Evolutionary conservation across 2,888 invertebrate species (phyloP).

Genomic region (Petrolisthes manimaculis): DNA sequence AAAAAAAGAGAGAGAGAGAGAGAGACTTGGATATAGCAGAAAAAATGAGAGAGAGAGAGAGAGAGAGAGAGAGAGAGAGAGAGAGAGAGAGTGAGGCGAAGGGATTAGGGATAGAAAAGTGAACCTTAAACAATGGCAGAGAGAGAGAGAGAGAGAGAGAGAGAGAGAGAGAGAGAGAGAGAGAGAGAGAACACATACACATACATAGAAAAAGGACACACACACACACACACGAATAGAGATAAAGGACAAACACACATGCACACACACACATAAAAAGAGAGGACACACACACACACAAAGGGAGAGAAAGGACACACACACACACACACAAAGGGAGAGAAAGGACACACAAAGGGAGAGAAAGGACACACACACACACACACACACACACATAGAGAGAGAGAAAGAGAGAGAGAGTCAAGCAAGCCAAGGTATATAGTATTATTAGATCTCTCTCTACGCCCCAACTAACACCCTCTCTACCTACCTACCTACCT

Average conservation of each 20-base stretch:
- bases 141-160: background rate
- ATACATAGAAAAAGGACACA: background rate
- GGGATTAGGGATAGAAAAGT: background rate
- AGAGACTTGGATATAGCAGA: no score
- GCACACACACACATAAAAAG: constrained; percentile 4
- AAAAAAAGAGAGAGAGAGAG: no score
- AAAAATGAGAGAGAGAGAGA: background rate
- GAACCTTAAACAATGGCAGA: background rate
- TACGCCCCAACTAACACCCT: no score
- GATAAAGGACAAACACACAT: no score
- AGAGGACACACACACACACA: constrained; percentile 6
- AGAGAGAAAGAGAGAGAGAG: background rate
- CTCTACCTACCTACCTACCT: no score
- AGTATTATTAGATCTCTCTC: background rate
- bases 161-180: background rate
- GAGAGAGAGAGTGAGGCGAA: background rate
- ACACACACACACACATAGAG: no score
- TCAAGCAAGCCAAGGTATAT: background rate
- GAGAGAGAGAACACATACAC: background rate
- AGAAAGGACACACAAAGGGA: background rate
- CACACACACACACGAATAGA: background rate
- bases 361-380: background rate
- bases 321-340: constrained; percentile 1
- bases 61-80: background rate
- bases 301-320: background rate